A percentile compares a stretch with the other conserved stretches of the same genome.
Evolutionary conservation across 2,888 invertebrate species (phyloP).

Genomic region (Copidosoma aretas): DNA sequence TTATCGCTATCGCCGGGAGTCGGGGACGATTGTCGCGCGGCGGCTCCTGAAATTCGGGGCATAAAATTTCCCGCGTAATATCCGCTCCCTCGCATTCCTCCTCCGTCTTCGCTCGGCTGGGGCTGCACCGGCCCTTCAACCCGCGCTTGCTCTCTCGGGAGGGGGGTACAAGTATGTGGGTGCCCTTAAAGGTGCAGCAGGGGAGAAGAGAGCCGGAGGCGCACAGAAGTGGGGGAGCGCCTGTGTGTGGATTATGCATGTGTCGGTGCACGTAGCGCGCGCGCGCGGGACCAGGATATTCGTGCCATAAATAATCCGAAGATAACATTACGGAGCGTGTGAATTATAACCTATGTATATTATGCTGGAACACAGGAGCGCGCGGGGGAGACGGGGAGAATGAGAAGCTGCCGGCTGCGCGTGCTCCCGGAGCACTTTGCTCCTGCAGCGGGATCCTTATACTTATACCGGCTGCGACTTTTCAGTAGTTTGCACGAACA

Average conservation of each 20-base stretch:
- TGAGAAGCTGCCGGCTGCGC: slow-evolving; percentile 13
- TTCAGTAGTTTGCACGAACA: slow-evolving; percentile 23
- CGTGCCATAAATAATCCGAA: slow-evolving; percentile 49
- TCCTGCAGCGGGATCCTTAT: slow-evolving; percentile 11
- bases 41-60: slow-evolving; percentile 43
- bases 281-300: slow-evolving; percentile 24
- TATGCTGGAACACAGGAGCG: slow-evolving; percentile 42
- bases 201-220: no score
- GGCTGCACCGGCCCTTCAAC: no score
- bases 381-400: slow-evolving; percentile 33
- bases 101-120: no score
- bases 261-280: background rate
- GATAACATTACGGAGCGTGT: slow-evolving; percentile 50
- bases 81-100: slow-evolving; percentile 30
- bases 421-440: slow-evolving; percentile 12
- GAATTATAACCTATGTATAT: slow-evolving; percentile 48
- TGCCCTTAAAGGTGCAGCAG: no score
- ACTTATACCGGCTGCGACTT: slow-evolving; percentile 39
- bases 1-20: slow-evolving; percentile 41
- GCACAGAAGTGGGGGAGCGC: no score
- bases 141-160: no score
- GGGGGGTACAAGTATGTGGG: no score
- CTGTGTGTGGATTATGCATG: no score
- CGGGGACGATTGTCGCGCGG: slow-evolving; percentile 6
- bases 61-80: slow-evolving; percentile 47